A percentile compares a stretch with the other conserved stretches of the same genome.
phyloP scores from a whole-genome alignment of 2,797 vertebrate species.

The Euthynnus affinis region DNA sequence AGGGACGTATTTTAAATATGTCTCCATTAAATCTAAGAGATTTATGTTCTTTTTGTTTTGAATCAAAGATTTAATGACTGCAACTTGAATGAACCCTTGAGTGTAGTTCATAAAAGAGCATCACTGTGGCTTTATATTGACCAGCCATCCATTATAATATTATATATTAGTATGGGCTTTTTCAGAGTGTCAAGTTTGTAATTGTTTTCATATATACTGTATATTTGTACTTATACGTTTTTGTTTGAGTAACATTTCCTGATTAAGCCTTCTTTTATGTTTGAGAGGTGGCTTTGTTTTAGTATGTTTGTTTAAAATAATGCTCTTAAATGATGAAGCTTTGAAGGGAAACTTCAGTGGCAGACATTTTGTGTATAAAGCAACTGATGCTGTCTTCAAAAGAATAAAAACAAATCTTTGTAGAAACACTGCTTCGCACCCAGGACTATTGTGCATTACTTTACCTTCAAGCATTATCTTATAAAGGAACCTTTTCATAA shows the following conservation, averaged over 20 bases:
- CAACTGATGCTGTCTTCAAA: slow-evolving; percentile 9
- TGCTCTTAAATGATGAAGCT: background rate
- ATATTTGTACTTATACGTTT: slow-evolving; percentile 33
- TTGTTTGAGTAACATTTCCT: slow-evolving; percentile 20
- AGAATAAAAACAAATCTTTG: slow-evolving; percentile 39
- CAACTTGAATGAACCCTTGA: slow-evolving; percentile 10
- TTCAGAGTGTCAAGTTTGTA: slow-evolving; percentile 14
- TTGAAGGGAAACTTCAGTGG: slow-evolving; percentile 9
- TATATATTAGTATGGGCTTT: slow-evolving; percentile 25
- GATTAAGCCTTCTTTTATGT: slow-evolving; percentile 41
- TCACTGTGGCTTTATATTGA: slow-evolving; percentile 1
- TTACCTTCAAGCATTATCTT: background rate
- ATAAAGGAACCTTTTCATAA: background rate
- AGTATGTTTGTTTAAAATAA: slow-evolving; percentile 38
- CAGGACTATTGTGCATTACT: background rate
- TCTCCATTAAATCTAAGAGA: background rate
- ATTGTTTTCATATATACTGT: slow-evolving; percentile 27
- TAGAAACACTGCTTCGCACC: background rate
- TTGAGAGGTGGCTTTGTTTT: slow-evolving; percentile 29
- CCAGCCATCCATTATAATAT: background rate
- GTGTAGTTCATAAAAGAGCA: background rate
- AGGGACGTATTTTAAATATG: background rate
- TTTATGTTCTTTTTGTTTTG: slow-evolving; percentile 31
- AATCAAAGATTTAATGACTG: background rate
- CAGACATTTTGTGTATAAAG: slow-evolving; percentile 6